Conservation (phyloP, 2,113 vertebrate genomes). For the Oryzias melastigma region DNA sequence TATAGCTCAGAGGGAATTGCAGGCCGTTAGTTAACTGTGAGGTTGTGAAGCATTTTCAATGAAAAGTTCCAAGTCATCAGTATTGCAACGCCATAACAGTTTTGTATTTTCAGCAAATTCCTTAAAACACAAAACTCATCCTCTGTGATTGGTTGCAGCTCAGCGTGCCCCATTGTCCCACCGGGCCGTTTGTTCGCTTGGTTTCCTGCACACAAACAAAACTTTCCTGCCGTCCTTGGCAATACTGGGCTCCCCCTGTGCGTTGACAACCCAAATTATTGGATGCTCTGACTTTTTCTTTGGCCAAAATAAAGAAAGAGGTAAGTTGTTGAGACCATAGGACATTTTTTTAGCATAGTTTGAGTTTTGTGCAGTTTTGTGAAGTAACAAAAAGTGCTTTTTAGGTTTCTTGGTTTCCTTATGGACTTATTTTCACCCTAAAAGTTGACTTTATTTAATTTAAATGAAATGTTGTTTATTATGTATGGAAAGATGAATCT, state of each 20-base stretch:
- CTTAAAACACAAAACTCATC: slow-evolving; percentile 71
- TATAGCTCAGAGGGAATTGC: too few relatives aligned
- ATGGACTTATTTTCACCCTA: too few relatives aligned
- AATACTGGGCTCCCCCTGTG: slow-evolving; percentile 63
- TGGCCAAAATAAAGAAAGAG: slow-evolving; percentile 55
- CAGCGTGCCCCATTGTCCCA: slow-evolving; percentile 63
- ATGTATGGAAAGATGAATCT: too few relatives aligned
- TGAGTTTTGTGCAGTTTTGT: background rate
- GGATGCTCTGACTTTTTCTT: slow-evolving; percentile 56
- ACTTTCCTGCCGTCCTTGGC: slow-evolving; percentile 66
- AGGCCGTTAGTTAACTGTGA: slow-evolving; percentile 22
- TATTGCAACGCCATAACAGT: slow-evolving; percentile 69
- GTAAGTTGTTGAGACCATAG: slow-evolving; percentile 49
- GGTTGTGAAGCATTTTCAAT: slow-evolving; percentile 62
- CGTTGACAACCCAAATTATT: slow-evolving; percentile 57
- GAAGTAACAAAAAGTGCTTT: background rate
- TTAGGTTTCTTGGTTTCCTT: background rate
- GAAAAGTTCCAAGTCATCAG: slow-evolving; percentile 75
- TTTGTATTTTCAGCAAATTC: slow-evolving; percentile 84
- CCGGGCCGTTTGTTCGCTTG: slow-evolving; percentile 52
- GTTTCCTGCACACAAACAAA: slow-evolving; percentile 70
- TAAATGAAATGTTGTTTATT: too few relatives aligned
- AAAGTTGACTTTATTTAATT: too few relatives aligned
- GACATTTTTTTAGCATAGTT: background rate
- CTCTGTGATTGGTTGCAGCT: slow-evolving; percentile 71